Conservation (phyloP, 1,140 invertebrate species). For the Calliopsis andreniformis region DNA sequence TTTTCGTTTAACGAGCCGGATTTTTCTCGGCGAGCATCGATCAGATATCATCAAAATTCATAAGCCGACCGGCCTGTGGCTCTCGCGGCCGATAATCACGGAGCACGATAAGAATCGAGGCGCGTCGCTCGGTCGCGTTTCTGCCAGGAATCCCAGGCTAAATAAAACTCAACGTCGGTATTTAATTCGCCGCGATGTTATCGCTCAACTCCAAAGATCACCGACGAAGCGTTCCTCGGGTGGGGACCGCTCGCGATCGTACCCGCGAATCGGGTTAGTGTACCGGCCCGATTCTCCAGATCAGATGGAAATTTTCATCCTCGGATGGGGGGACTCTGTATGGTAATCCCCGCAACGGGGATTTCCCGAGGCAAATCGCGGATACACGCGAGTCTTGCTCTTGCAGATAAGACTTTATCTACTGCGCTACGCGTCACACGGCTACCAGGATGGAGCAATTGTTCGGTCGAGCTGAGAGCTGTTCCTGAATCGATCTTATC, state of each 20-base stretch:
- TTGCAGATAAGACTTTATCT: slow-evolving; percentile 56
- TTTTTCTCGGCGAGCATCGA: slow-evolving; percentile 35
- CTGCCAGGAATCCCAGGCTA: slow-evolving; percentile 28
- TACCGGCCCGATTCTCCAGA: slow-evolving; percentile 39
- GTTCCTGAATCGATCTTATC: too few species aligned
- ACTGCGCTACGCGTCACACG: slow-evolving; percentile 39
- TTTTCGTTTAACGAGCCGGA: slow-evolving; percentile 52
- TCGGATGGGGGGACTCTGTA: slow-evolving; percentile 9
- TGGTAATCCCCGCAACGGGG: slow-evolving; percentile 49
- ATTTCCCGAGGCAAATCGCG: slow-evolving; percentile 48
- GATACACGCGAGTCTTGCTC: slow-evolving; percentile 34
- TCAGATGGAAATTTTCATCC: slow-evolving; percentile 52
- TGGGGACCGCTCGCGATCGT: not conserved
- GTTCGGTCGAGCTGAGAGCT: too few species aligned
- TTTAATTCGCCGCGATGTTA: slow-evolving; percentile 43
- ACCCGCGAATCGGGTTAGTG: slow-evolving; percentile 56
- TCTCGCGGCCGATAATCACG: slow-evolving; percentile 24
- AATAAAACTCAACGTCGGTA: slow-evolving; percentile 35
- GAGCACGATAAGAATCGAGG: slow-evolving; percentile 34
- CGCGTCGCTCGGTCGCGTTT: slow-evolving; percentile 8
- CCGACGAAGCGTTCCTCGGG: not conserved
- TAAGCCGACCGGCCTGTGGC: not conserved
- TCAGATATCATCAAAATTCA: slow-evolving; percentile 52
- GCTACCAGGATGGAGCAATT: slow-evolving; percentile 24
- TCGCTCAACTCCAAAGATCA: slow-evolving; percentile 15